A percentile compares a stretch with the other conserved stretches of the same genome.
These are phyloP conservation scores for Luscinia luscinia DNA, from an alignment of 2,797 vertebrate species.

Conservation along the genomic window DNA sequence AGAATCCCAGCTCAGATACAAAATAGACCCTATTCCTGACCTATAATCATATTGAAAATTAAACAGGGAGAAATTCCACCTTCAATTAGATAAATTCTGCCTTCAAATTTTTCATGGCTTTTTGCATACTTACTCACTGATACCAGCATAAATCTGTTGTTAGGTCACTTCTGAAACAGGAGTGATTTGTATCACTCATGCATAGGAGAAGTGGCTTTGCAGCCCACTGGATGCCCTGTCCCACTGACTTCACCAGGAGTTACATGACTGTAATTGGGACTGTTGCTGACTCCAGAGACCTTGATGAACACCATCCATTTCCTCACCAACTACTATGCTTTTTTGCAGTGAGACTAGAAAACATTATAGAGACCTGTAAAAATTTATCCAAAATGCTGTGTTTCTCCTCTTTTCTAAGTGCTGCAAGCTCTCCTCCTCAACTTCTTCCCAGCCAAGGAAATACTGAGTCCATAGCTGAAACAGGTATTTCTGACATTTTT, in stretches of 20 bases:
- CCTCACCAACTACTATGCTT: rapidly evolving
- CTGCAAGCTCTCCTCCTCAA: neutral
- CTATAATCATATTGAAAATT: neutral
- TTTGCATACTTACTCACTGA: neutral
- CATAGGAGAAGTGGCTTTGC: neutral
- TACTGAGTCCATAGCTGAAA: neutral
- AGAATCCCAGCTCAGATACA: neutral
- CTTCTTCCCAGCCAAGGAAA: neutral
- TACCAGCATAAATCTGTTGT: neutral
- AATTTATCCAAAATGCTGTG: neutral
- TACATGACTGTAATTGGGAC: neutral
- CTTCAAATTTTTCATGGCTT: neutral
- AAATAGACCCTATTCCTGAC: neutral
- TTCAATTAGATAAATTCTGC: neutral
- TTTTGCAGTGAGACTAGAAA: neutral
- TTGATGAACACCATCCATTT: neutral
- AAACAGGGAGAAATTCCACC: neutral
- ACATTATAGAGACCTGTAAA: neutral
- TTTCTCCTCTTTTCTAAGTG: neutral
- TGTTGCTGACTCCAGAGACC: neutral
- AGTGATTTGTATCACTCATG: neutral
- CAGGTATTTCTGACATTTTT: constrained; percentile 9
- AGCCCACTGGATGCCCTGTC: neutral
- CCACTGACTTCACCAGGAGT: neutral
- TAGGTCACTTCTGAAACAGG: neutral